Evolutionary conservation across 1,140 invertebrate genomes (phyloP), one percentile per base, ranked within the genome.

Genomic region (Trichogramma pretiosum): DNA sequence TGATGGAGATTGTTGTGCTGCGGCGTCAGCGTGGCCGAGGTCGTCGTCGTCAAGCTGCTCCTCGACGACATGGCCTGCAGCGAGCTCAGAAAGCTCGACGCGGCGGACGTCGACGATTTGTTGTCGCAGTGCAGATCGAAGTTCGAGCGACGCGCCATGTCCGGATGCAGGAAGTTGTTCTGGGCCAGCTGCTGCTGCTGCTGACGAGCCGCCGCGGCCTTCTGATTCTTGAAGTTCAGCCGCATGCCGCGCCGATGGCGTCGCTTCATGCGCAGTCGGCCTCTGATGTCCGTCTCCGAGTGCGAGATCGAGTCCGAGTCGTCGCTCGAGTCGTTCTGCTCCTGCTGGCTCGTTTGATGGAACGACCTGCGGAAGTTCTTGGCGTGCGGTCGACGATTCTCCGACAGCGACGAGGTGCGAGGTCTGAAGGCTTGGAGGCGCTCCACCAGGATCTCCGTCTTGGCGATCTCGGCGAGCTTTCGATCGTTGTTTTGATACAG

Each of bases 251-350:
- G 59, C 43, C 61, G 68, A 30, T 67, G 63, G 0, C 64, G 59
- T 0, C 64, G 55, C 11, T 61, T 64, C 10, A 63, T 60, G 18
- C 63, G 56, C 8, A 70, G 46, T 13, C 67, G 58, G 5, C 59
- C 62, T 8, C 70, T 40, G 9, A 71, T 71, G 17, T 72, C 67
- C 0, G 67, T 71, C 21, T 72, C 68, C 5, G 70, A 72, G 18
- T 70, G 67, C 0, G 67, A 70, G 17, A 72, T 57, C 0, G 70
- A 71, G 17, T 72, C 70, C 0, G 68, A 71, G 23, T 72, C 70
- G 10, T 72, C 70, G 40, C 68, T 70, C 0, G 68, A 71, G 14
- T 72, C 67, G 36, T 65, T 60, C n/a, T n/a, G n/a, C n/a, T n/a
- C n/a, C n/a, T n/a, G n/a, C n/a, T n/a, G n/a, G 19, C 46, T 56